phyloP scores from a whole-genome alignment of 2,113 vertebrate genomes.

The Phocoena sinus region DNA sequence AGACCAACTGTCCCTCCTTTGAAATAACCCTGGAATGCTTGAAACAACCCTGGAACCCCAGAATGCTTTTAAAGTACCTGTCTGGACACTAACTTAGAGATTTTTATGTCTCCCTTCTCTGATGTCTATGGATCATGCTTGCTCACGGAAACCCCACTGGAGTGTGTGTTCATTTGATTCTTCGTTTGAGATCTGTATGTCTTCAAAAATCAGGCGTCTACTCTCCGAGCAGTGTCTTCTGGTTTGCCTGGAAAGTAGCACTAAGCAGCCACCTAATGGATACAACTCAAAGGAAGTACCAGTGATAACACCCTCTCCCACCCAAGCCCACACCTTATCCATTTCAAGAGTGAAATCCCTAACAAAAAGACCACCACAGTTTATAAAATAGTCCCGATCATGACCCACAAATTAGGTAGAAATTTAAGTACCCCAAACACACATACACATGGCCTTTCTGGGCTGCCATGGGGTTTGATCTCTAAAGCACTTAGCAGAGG shows the following conservation, averaged over 20 bases:
- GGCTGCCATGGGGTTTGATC: not conserved
- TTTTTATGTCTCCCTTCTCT: not conserved
- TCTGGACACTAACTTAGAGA: no score
- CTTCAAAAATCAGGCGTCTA: not conserved
- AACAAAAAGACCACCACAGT: not conserved
- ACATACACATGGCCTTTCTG: accelerated
- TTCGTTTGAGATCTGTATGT: not conserved
- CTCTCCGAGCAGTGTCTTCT: not conserved
- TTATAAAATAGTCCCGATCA: not conserved
- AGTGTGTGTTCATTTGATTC: not conserved
- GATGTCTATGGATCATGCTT: accelerated
- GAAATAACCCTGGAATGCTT: not conserved
- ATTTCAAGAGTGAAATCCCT: not conserved
- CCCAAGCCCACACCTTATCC: accelerated
- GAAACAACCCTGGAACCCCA: not conserved
- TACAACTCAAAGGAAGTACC: accelerated
- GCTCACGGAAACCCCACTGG: not conserved
- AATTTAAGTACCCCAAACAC: not conserved
- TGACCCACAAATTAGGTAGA: not conserved
- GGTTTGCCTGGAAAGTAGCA: not conserved
- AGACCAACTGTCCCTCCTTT: not conserved
- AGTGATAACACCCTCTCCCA: accelerated
- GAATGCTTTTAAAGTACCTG: not conserved
- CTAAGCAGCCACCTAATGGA: not conserved
- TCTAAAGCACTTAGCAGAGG: accelerated